Base-by-base conservation (phyloP, 1,140 invertebrate genomes). In the Spodoptera litura region DNA sequence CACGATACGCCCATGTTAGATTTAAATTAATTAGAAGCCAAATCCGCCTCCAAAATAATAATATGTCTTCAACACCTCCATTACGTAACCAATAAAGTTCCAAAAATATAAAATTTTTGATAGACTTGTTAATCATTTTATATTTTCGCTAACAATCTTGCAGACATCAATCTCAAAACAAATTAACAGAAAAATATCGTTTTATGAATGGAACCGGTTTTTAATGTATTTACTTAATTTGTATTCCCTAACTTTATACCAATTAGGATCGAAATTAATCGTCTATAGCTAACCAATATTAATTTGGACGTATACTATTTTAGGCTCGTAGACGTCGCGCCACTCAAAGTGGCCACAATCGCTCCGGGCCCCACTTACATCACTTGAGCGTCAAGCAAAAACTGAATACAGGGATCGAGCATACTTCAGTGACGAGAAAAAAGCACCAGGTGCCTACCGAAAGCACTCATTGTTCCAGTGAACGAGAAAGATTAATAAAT, bases 401-500 rank as follows among this genome's bases (percentile, higher is more conserved):
- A 91, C 89, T 86, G 82, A 88, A 87, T 87, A 88, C 87, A 88
- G 53, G 76, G 59, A 79, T 79, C 80, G 81, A 86, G 85, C 83
- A 85, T 85, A 88, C 87, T 87, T 82, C 73, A 87, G 83, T 64
- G 81, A 81, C 84, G 87, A 85, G 84, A 93, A 94, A 94, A 94
- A 94, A 93, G 72, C 72, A 84, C 93, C 92, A 93, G 93, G 92
- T 93, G 92, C 87, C 90, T 90, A 87, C 89, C 84, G 81, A 89
- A 90, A 87, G 86, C 86, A 79, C 80, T 89, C 88, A 94, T 94
- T 94, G 93, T 94, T 94, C 93, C 92, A 91, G 74, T 72, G 81
- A 84, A 83, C 85, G 84, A 85, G 89, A 88, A 85, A 93, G 93
- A 94, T 94, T 94, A 94, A 94, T 94, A 94, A 94, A 94, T 94